Conservation (phyloP, 2,113 vertebrate species). For the Phocoena phocoena region DNA sequence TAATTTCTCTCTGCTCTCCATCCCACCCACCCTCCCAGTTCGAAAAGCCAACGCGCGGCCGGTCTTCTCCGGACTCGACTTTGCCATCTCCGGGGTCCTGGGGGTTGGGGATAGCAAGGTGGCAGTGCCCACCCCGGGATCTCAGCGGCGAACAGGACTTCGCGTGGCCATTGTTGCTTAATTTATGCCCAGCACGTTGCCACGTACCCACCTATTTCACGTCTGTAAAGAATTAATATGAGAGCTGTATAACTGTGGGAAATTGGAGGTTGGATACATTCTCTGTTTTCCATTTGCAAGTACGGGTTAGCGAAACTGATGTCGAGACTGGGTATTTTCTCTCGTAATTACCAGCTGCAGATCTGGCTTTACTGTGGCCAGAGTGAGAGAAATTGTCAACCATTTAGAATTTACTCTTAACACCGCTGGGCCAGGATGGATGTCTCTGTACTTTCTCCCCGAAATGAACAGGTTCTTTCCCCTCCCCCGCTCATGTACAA, state of each 20-base stretch:
- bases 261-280: constrained; percentile 22
- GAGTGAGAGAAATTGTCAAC: neutral
- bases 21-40: constrained; percentile 25
- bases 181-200: constrained; percentile 81
- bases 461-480: neutral
- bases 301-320: neutral
- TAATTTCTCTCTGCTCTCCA: neutral
- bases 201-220: constrained; percentile 64
- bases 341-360: neutral
- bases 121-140: constrained; percentile 42
- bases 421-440: neutral
- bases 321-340: constrained; percentile 45
- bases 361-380: constrained; percentile 41
- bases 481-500: neutral
- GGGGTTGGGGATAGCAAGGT: neutral
- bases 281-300: constrained; percentile 35
- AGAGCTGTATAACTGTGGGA: neutral
- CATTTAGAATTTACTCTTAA: constrained; percentile 43
- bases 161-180: constrained; percentile 80
- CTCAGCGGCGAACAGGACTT: constrained; percentile 30
- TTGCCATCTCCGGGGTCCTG: neutral
- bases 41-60: neutral
- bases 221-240: constrained; percentile 53
- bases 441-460: neutral
- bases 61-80: neutral